These are phyloP conservation scores for Lordiphosa andalusiaca DNA, from an alignment of 2,888 invertebrate species.

Conservation along the genomic window DNA sequence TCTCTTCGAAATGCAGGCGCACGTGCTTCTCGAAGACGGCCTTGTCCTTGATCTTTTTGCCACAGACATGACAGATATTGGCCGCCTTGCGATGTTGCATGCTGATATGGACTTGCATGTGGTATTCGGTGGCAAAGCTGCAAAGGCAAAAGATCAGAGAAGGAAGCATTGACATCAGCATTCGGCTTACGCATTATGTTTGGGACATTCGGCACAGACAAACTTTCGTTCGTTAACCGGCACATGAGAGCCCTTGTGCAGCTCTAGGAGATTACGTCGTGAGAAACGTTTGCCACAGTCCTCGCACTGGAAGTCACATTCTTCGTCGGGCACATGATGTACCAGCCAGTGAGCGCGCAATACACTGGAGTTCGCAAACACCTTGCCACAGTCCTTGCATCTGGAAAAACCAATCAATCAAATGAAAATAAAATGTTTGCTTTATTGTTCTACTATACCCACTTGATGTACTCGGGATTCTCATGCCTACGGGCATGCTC, in stretches of 20 bases:
- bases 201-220: slow-evolving; percentile 69
- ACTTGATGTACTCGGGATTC: slow-evolving; percentile 79
- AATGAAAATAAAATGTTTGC: not conserved
- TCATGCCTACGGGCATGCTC: slow-evolving; percentile 79
- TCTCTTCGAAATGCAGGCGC: slow-evolving; percentile 76
- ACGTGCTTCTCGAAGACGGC: slow-evolving; percentile 79
- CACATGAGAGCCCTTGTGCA: slow-evolving; percentile 77
- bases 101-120: slow-evolving; percentile 76
- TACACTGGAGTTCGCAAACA: slow-evolving; percentile 76
- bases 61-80: slow-evolving; percentile 79
- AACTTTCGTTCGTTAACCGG: slow-evolving; percentile 72
- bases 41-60: slow-evolving; percentile 79
- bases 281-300: slow-evolving; percentile 78
- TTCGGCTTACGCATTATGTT: slow-evolving; percentile 62
- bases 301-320: slow-evolving; percentile 76
- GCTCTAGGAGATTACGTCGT: slow-evolving; percentile 72
- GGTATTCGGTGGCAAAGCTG: slow-evolving; percentile 78
- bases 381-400: slow-evolving; percentile 77
- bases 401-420: slow-evolving; percentile 36
- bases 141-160: not conserved
- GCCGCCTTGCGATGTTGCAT: slow-evolving; percentile 76
- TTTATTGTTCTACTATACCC: slow-evolving; percentile 7
- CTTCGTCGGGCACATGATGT: slow-evolving; percentile 76
- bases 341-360: slow-evolving; percentile 76
- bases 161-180: not conserved